Evolutionary conservation across 1,140 invertebrate species (phyloP).

Genomic region (Anthonomus grandis): DNA sequence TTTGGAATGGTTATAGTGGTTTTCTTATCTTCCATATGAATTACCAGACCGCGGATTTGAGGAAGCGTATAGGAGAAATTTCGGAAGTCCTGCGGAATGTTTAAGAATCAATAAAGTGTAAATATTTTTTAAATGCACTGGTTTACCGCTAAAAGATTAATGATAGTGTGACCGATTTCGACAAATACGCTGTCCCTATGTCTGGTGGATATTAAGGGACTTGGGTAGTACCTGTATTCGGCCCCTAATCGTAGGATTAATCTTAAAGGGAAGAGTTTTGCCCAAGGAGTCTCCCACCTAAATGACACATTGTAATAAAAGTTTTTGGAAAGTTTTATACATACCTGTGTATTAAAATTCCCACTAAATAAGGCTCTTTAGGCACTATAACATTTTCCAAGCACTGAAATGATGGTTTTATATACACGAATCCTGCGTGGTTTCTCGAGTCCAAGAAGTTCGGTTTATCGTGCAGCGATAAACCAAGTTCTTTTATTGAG

Average conservation of each 20-base stretch:
- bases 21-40: conserved; percentile 82
- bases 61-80: conserved; percentile 84
- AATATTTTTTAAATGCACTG: conserved; percentile 46
- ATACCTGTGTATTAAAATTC: conserved; percentile 74
- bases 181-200: conserved; percentile 78
- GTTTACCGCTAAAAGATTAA: conserved; percentile 71
- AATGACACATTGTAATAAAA: conserved; percentile 16
- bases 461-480: conserved; percentile 58
- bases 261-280: conserved; percentile 77
- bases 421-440: conserved; percentile 81
- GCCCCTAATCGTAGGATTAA: conserved; percentile 78
- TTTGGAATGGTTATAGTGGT: conserved; percentile 76
- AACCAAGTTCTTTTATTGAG: conserved; percentile 70
- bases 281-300: conserved; percentile 83
- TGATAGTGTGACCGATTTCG: conserved; percentile 88
- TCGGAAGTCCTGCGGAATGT: conserved; percentile 63
- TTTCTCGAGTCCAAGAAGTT: conserved; percentile 76
- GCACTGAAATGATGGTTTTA: conserved; percentile 80
- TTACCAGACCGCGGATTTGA: conserved; percentile 70
- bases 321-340: neutral
- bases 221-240: conserved; percentile 86
- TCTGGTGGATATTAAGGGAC: conserved; percentile 77
- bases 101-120: neutral
- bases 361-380: conserved; percentile 74
- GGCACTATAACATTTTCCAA: conserved; percentile 74